Conservation (phyloP, 1,140 invertebrate species). For the Drosophila orena region DNA sequence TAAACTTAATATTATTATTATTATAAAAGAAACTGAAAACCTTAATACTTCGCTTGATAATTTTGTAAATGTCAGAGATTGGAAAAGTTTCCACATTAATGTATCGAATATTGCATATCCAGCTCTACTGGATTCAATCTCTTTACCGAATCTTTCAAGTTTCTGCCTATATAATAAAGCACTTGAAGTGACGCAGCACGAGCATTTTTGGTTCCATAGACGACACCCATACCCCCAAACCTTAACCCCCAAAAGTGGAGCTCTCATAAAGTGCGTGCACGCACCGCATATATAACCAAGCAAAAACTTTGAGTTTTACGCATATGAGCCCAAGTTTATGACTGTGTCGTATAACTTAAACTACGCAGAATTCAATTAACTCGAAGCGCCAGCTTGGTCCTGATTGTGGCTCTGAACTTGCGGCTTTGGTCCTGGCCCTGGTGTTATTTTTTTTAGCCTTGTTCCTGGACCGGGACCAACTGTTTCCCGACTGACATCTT, state of each 20-base stretch:
- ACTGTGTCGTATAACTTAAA: constrained; percentile 69
- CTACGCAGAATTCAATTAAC: constrained; percentile 70
- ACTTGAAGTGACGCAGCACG: constrained; percentile 61
- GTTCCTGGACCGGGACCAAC: constrained; percentile 32
- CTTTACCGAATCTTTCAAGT: neutral
- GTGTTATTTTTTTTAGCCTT: constrained; percentile 10
- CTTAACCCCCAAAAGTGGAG: neutral
- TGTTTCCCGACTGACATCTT: constrained; percentile 41
- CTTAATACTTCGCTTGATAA: no score
- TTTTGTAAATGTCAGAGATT: neutral
- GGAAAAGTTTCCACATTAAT: constrained; percentile 2
- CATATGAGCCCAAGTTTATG: constrained; percentile 68
- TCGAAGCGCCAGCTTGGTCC: constrained; percentile 46
- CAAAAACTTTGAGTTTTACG: constrained; percentile 56
- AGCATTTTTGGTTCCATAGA: constrained; percentile 49
- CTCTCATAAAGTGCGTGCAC: constrained; percentile 52
- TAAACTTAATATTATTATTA: no score
- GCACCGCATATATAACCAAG: constrained; percentile 53
- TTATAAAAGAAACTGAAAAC: no score
- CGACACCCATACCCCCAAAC: constrained; percentile 14
- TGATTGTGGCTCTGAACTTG: constrained; percentile 31
- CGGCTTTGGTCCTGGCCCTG: neutral
- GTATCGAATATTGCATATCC: neutral
- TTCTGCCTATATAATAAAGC: constrained; percentile 40
- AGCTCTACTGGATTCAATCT: neutral